Conservation (phyloP, 2,113 vertebrate genomes). For the crab-eating macaque (Macaca fascicularis) region T2T-MFA8v1.1 NC_088376.1:18103501-18104000, state of each 20-base stretch:
- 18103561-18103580: neutral
- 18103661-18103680: accelerated
- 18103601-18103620: neutral
- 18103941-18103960: neutral
- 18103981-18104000: neutral
- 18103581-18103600: neutral
- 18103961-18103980: neutral
- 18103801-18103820: neutral
- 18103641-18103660: neutral
- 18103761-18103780: neutral
- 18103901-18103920: neutral
- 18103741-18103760: neutral
- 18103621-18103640: neutral
- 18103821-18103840: neutral
- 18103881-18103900: neutral
- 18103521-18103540: neutral
- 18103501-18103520: neutral
- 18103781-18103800: neutral
- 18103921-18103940: neutral
- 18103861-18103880: neutral
- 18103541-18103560: neutral
- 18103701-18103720: neutral
- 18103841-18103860: neutral
- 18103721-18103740: neutral
- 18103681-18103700: neutral